Evolutionary conservation across 64 coral and sea anemone genomes (phyloP), one percentile per base, ranked within the genome.

Genomic region (Montipora cactus): DNA sequence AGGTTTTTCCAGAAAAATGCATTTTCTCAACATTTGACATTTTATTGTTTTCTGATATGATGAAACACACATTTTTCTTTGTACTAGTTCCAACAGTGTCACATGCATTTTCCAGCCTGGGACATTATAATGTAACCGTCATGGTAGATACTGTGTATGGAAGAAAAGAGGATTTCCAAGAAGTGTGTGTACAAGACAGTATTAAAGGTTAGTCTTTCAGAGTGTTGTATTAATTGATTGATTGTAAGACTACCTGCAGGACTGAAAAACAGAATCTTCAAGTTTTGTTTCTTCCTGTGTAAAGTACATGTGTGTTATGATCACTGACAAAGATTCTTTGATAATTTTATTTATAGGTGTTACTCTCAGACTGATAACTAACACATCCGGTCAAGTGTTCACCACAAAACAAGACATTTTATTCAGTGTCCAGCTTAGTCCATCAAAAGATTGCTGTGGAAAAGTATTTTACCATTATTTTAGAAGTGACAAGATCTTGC

Each of bases 181-280:
- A 21, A 52, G 91, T 92, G n/a, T 84, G 84, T 51, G 66, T 87
- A 4, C 72, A 19, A 87, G 9, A 87, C 8, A 87, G 53, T 87
- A 8, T 57, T 57, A 11, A 62, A 92, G 91, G 91, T 92, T 44
- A 68, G 72, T 18, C 16, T 37, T 37, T 2, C 37, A 37, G 37
- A 37, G 37, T 37, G 37, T 37, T 37, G 37, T 57, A 57, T 11
- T 57, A 57, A 57, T 5, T 57, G 37, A 37, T 37, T 37, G 37
- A 37, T 2, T 37, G 37, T 37, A 37, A 37, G 1, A 37, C 37
- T 37, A 37, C 37, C 37, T 37, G 37, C 37, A 37, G 37, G 37
- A 37, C 53, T 57, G 53, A 57, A 57, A 57, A 57, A 11, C 53
- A 8, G 53, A 57, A 8, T 57, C 2, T 57, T 57, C 53, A 11